Evolutionary conservation across 2,797 vertebrate genomes (phyloP).

Genomic region (Halcyon smyrnensis): DNA sequence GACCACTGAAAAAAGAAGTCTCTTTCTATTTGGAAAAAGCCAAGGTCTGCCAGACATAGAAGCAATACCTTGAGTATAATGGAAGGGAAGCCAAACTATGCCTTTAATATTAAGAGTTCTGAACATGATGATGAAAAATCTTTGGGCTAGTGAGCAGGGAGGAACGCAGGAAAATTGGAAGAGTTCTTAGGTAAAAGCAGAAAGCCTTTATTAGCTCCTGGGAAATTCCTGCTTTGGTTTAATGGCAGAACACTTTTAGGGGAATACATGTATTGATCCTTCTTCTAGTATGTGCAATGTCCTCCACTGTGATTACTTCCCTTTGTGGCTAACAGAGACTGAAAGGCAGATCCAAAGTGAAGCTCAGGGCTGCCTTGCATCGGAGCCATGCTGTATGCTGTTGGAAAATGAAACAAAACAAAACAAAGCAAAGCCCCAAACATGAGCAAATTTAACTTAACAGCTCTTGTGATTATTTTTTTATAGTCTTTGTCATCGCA

Average conservation of each 20-base stretch:
- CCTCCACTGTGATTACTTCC: constrained; percentile 49
- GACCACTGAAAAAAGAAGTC: neutral
- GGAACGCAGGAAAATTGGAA: constrained; percentile 34
- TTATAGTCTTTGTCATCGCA: constrained; percentile 23
- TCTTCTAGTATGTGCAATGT: constrained; percentile 25
- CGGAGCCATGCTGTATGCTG: neutral
- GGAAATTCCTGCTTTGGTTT: constrained; percentile 28
- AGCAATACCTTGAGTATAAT: neutral
- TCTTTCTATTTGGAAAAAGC: neutral
- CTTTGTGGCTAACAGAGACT: constrained; percentile 14
- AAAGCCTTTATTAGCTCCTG: neutral
- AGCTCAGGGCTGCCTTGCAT: neutral
- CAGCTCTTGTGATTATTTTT: constrained; percentile 18
- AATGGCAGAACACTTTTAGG: constrained; percentile 8
- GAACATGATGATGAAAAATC: neutral
- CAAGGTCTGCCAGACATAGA: neutral
- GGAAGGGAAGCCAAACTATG: constrained; percentile 5
- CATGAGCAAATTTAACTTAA: neutral
- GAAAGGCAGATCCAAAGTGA: constrained; percentile 37
- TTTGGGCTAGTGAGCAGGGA: neutral
- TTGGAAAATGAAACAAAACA: neutral
- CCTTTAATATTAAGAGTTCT: neutral
- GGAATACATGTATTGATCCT: neutral
- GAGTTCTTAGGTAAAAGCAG: neutral
- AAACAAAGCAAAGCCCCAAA: neutral